These are phyloP conservation scores for Suricata suricatta DNA, from an alignment of 2,113 vertebrate genomes.

Conservation along the genomic window DNA sequence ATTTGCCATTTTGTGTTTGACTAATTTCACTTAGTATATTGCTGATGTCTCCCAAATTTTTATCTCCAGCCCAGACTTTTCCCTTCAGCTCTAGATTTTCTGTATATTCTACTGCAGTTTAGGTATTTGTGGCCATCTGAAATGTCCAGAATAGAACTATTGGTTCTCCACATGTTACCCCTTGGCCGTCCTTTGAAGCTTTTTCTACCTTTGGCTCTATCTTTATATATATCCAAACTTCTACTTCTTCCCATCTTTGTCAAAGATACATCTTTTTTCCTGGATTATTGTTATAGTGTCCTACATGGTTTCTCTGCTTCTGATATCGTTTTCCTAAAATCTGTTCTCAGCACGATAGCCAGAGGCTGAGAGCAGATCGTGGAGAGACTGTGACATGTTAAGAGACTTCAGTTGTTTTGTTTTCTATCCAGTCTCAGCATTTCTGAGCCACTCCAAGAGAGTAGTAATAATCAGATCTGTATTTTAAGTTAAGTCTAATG, in stretches of 20 bases:
- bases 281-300: background rate
- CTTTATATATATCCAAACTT: background rate
- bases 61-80: background rate
- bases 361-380: background rate
- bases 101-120: background rate
- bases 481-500: conserved; percentile 37
- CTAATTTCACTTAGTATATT: background rate
- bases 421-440: background rate
- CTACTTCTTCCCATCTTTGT: background rate
- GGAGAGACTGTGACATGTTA: background rate
- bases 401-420: background rate
- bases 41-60: background rate
- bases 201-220: background rate
- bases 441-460: background rate
- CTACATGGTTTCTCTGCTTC: background rate
- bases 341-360: background rate
- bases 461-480: background rate
- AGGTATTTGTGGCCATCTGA: background rate
- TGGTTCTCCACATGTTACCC: background rate
- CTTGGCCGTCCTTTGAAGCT: background rate
- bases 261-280: background rate
- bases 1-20: background rate
- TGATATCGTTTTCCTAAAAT: background rate
- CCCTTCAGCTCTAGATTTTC: background rate
- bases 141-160: background rate